Evolutionary conservation across 2,888 invertebrate species (phyloP), one percentile per base, ranked within the genome.

Genomic region (Ischnus inquisitorius): DNA sequence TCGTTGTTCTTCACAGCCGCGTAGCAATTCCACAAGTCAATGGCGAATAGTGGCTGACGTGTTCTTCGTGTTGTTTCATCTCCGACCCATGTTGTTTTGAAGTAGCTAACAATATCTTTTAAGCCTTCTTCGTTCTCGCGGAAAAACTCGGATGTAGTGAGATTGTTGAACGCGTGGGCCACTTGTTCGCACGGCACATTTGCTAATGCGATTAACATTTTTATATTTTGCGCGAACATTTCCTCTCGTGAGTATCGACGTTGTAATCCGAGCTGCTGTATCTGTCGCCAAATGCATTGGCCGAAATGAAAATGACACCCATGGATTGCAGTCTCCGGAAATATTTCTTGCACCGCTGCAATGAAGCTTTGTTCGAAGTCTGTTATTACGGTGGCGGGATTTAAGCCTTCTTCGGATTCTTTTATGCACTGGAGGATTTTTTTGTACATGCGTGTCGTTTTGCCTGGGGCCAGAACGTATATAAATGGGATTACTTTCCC

Each of bases 401-500:
- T 28, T 60, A 28, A n/a, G 25, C 25, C 28, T 25, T 28, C 28
- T 60, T 60, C 60, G 25, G 60, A 25, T 60, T 60, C 60, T 12
- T 25, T 60, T 60, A 60, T 34, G 34, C 34, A 60, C 28, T 64
- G 64, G 16, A 69, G 41, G 43, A 69, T 51, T n/a, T 51, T n/a
- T 46, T 43, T 62, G 25, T 72, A 72, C 57, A 57, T 67, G 16
- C 22, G 28, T 19, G 16, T 19, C 8, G 5, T 16, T 22, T 67
- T 67, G 43, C 43, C 19, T 46, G 72, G 57, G 12, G 62, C 43
- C n/a, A 72, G n/a, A 14, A 62, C 25, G 69, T 79, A 83, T 51
- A 79, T 67, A 25, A 85, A 75, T 41, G 80, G 83, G 22, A 85
- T 62, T 25, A 80, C 72, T 12, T 60, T 60, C 8, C 25, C 41